Conservation (phyloP, 2,797 vertebrate genomes). For the Falco novaeseelandiae region DNA sequence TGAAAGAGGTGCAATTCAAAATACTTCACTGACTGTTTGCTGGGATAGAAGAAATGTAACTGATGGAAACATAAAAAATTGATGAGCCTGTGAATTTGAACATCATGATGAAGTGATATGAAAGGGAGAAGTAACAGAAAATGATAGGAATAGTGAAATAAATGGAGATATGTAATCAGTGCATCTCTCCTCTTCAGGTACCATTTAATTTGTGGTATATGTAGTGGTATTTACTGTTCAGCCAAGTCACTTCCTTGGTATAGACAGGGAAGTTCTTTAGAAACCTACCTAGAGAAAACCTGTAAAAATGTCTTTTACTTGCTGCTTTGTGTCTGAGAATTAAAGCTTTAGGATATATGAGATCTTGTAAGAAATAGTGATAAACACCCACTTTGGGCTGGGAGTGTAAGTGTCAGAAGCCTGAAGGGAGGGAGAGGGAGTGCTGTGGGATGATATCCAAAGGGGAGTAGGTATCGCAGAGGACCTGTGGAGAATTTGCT, state of each 20-base stretch:
- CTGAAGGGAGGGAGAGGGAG: neutral
- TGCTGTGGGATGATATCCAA: neutral
- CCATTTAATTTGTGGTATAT: neutral
- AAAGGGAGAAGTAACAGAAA: neutral
- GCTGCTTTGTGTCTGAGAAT: neutral
- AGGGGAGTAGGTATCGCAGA: neutral
- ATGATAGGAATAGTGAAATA: neutral
- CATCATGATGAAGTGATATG: neutral
- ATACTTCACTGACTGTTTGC: conserved; percentile 1
- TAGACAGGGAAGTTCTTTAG: neutral
- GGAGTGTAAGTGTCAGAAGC: neutral
- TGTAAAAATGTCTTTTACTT: neutral
- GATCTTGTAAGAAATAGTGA: neutral
- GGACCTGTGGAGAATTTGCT: neutral
- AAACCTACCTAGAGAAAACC: neutral
- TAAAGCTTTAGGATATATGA: neutral
- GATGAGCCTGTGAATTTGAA: neutral
- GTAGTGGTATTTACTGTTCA: neutral
- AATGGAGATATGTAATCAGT: neutral
- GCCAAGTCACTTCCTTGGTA: neutral
- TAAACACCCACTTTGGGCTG: neutral
- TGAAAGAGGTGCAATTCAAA: conserved; percentile 26
- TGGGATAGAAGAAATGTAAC: neutral
- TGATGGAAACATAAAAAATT: neutral
- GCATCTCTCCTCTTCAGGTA: neutral